Evolutionary conservation across 2,888 invertebrate genomes (phyloP).

Genomic region (Acanthacorydalis orientalis): DNA sequence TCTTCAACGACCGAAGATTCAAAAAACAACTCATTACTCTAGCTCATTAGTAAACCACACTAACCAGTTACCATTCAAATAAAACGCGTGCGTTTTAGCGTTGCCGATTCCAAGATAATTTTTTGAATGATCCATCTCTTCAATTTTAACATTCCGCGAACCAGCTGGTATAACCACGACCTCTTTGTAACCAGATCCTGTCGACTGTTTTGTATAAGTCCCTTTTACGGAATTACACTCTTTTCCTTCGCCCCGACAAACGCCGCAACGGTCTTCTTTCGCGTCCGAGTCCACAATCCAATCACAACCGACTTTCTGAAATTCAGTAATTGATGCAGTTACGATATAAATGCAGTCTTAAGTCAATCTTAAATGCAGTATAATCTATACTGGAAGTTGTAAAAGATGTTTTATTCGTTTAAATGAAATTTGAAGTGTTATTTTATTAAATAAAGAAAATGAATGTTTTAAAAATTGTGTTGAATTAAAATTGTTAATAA

Average conservation of each 20-base stretch:
- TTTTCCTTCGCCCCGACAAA: slow-evolving; percentile 71
- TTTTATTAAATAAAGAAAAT: no score
- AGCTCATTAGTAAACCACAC: slow-evolving; percentile 9
- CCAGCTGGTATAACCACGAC: slow-evolving; percentile 39
- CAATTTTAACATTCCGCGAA: slow-evolving; percentile 39
- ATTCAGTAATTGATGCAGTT: slow-evolving; percentile 15
- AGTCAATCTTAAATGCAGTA: no score
- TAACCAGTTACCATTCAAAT: slow-evolving; percentile 64
- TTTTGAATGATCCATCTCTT: slow-evolving; percentile 51
- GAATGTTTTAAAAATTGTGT: no score
- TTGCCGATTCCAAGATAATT: slow-evolving; percentile 68
- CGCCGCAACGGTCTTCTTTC: slow-evolving; percentile 69
- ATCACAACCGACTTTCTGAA: slow-evolving; percentile 80
- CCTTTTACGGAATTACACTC: slow-evolving; percentile 57
- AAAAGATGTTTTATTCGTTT: no score
- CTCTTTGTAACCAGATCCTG: slow-evolving; percentile 30
- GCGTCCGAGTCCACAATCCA: slow-evolving; percentile 68
- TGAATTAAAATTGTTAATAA: not conserved
- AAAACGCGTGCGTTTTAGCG: slow-evolving; percentile 49
- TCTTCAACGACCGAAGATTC: no score
- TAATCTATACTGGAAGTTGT: no score
- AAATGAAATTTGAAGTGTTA: no score
- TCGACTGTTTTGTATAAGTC: slow-evolving; percentile 30
- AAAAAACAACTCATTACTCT: slow-evolving; percentile 1
- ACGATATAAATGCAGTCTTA: no score